Percentiles rank a stretch among this genome's conserved stretches.
These are phyloP conservation scores for Rhagonycha lutea DNA, from an alignment of 2,888 invertebrate species.

Conservation along the genomic window DNA sequence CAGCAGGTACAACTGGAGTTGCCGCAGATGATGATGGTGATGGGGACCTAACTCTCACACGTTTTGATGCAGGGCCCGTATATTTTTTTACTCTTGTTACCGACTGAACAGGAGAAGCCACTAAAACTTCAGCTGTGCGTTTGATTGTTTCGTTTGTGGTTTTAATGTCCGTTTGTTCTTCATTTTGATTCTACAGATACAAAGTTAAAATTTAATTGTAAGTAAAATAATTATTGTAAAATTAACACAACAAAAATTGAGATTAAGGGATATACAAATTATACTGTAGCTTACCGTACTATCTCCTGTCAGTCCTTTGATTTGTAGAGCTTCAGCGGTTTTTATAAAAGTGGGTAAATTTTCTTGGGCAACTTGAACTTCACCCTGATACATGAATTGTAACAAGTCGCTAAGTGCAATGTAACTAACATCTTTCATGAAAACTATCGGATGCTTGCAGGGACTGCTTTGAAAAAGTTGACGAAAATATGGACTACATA, in stretches of 20 bases:
- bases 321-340: constrained; percentile 54
- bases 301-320: constrained; percentile 54
- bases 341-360: constrained; percentile 53
- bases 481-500: constrained; percentile 79
- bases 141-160: neutral
- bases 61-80: constrained; percentile 31
- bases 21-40: neutral
- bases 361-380: constrained; percentile 59
- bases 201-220: neutral
- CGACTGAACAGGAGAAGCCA: neutral
- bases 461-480: constrained; percentile 72
- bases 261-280: neutral
- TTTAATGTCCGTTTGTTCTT: neutral
- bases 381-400: constrained; percentile 76
- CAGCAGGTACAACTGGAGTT: constrained; percentile 2
- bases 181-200: neutral
- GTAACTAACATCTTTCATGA: constrained; percentile 71
- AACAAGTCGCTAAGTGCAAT: constrained; percentile 67
- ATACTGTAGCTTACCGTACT: constrained; percentile 46
- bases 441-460: constrained; percentile 75
- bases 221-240: neutral
- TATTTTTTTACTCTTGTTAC: constrained; percentile 17
- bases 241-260: neutral
- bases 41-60: constrained; percentile 4
- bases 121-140: neutral